Evolutionary conservation across 2,888 invertebrate genomes (phyloP), one percentile per base, ranked within the genome.

Genomic region (Leucophenga maculata): DNA sequence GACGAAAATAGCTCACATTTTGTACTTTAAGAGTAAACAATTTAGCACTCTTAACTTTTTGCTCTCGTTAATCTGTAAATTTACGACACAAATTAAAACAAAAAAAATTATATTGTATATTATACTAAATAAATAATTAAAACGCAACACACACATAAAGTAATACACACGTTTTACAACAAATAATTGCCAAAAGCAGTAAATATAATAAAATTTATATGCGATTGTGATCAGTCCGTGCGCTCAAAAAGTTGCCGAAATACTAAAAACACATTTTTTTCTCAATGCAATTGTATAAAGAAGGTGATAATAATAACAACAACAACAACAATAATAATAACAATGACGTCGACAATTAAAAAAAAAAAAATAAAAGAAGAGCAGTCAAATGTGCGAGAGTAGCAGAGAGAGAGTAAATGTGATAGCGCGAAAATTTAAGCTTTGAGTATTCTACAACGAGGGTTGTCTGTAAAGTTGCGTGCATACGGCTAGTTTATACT

Each of bases 241-340:
- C 80, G 74, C 79, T 76, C 79, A 77, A 78, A 80, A 80, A 82
- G 80, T 82, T 80, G 77, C 83, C 80, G 81, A 80, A 80, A 80
- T 80, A 80, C 72, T 80, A 82, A 80, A 74, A 79, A 77, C 77
- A 62, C 9, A 80, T 74, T 75, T 78, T 80, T 80, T 74, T 66
- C 54, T 4, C 57, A 75, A 80, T 80, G 80, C 80, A 80, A 82
- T 82, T 80, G 78, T 79, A 74, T 81, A 48, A 32, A 62, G 70
- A 71, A 62, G 32, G 60, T 60, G 60, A 60, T 60, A 67, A 78
- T 54, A 65, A 65, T 16, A 60, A 71, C 60, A 73, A 74, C 70
- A 78, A 74, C 73, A 73, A 67, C 72, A 73, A 75, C 74, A 77
- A 75, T 54, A 54, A 18, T 54, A 54, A 54, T 18, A 16, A 11